Base-by-base conservation (phyloP, 2,113 vertebrate genomes). In the Phasianus colchicus region DNA sequence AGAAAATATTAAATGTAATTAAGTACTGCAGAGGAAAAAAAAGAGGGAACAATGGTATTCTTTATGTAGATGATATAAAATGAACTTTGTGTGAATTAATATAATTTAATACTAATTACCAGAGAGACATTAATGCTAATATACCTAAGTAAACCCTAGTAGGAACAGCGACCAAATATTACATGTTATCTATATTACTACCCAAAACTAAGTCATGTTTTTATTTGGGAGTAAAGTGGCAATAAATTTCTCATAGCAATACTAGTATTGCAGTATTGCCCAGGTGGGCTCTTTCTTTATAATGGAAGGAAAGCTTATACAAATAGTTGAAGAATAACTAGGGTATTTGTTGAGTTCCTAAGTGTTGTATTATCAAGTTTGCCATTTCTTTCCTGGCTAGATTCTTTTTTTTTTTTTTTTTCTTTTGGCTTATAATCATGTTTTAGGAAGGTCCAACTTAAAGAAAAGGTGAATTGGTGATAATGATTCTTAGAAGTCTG, bases 1-100 rank as follows among this genome's bases (percentile, higher is more conserved):
- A 92, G 86, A 92, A 96, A 96, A 95, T 89, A 93, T 73, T 89
- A 87, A 3, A 9, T 42, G 69, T 91, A 92, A 96, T 95, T 95
- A 85, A 87, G 75, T 87, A 87, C 63, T 86, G 73, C 13, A 36
- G 25, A 64, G 74, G 71, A 34, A 14, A 2, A 38, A 63, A 38
- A 66, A 73, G 42, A 77, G 12, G 64, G 52, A 73, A 70, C n/a
- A 88, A 71, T 90, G 88, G 85, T 92, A 89, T 58, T 45, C 54
- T 79, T 52, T 86, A 89, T 70, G 81, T 69, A 80, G 78, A 79
- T 10, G 0, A 85, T 90, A 94, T 90, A 65, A 89, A 92, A 88
- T 88, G 22, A 92, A 86, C 94, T 93, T 88, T 61, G 71, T 58
- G 89, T 75, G 81, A 89, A 95, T 91, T 89, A 85, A 87, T 78